Evolutionary conservation across 2,888 invertebrate genomes (phyloP), one percentile per base, ranked within the genome.

Genomic region (Dione juno): DNA sequence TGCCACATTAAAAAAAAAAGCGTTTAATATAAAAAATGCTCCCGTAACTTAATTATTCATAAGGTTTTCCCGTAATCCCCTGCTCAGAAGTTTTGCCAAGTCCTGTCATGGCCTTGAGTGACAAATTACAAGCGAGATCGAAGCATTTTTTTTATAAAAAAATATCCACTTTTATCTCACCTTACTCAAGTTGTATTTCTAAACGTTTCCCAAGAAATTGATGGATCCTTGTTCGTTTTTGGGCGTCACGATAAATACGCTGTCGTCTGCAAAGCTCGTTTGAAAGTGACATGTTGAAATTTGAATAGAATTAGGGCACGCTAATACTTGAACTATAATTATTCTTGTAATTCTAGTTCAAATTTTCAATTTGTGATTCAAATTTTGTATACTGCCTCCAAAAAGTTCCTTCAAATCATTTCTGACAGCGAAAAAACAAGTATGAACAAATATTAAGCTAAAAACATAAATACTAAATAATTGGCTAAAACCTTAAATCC

Each of bases 11-110:
- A 79, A 68, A 16, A 66, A 67, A 75, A 74, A 82, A 80, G 82
- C 43, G 81, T 76, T 73, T 79, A 84, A 82, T 82, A 84, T 76
- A 87, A 87, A 90, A 89, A 86, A 88, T 82, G 79, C 78, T 80
- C 78, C 80, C 79, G 83, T 84, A 85, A 88, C 85, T 92, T 90
- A 90, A 90, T 89, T 92, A 92, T 92, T 92, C 90, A 92, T 88
- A 88, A 88, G 86, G 85, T 88, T 88, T 87, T 77, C 81, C 81
- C 81, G 81, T 88, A 86, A 87, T 86, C 87, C 82, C 82, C 80
- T 79, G 77, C 80, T 81, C 77, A 81, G 83, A 84, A 85, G 81
- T 87, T 87, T 83, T 77, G 79, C 78, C 77, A 80, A 77, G 79
- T 79, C 83, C 87, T 90, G 90, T 89, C 89, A 88, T 82, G 82